Evolutionary conservation across 2,797 vertebrate genomes (phyloP).

Genomic region (Cossypha polioptera): DNA sequence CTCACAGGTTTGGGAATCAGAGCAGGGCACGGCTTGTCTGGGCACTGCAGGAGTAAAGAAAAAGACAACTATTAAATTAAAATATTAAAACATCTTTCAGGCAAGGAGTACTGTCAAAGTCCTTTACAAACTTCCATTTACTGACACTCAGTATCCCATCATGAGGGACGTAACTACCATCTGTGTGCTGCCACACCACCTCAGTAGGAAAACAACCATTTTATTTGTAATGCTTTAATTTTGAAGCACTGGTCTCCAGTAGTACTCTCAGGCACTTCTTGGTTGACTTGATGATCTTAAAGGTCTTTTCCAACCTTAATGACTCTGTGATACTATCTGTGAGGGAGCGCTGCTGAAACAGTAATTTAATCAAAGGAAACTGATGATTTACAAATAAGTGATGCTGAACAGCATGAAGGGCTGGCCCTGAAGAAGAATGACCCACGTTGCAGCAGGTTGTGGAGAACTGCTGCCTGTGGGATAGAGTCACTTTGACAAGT

Average conservation of each 20-base stretch:
- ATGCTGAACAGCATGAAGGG: not conserved
- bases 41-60: conserved; percentile 38
- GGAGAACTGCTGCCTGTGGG: fast-evolving
- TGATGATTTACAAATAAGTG: not conserved
- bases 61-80: not conserved
- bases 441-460: fast-evolving
- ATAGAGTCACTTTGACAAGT: not conserved
- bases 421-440: not conserved
- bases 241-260: not conserved
- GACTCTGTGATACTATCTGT: not conserved
- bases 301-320: not conserved
- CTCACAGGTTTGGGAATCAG: conserved; percentile 52
- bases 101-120: not conserved
- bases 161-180: not conserved
- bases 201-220: not conserved
- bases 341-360: not conserved
- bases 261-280: not conserved
- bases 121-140: not conserved
- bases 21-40: not conserved
- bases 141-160: not conserved
- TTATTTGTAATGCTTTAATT: not conserved
- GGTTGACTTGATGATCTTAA: not conserved
- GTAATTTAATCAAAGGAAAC: not conserved
- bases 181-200: not conserved
- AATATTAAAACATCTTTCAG: not conserved